Conservation (phyloP, 2,888 invertebrate genomes). For the Synergus laeviventris region DNA sequence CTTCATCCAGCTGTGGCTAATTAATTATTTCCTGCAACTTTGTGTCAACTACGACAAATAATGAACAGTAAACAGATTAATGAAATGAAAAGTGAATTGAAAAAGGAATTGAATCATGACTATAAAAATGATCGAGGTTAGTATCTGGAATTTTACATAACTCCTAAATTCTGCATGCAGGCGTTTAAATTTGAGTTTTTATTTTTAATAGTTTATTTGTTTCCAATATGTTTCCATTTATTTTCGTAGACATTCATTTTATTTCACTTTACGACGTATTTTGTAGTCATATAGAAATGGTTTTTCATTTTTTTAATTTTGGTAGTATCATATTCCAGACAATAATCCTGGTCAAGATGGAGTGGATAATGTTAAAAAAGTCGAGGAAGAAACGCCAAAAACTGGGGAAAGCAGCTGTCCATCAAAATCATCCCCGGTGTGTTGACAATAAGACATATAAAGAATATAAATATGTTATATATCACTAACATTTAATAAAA, state of each 20-base stretch:
- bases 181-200: not conserved
- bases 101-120: not conserved
- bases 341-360: conserved; percentile 14
- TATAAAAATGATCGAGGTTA: not conserved
- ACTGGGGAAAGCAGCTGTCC: not conserved
- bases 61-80: not conserved
- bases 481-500: too few relatives aligned
- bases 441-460: not conserved
- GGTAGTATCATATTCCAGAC: not conserved
- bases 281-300: not conserved
- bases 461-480: too few relatives aligned
- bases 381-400: not conserved
- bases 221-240: not conserved
- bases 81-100: not conserved
- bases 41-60: not conserved
- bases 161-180: not conserved
- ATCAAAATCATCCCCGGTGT: conserved; percentile 12
- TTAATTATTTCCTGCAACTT: not conserved
- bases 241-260: too few relatives aligned
- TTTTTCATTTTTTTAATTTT: not conserved
- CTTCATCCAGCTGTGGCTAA: not conserved
- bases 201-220: not conserved
- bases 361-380: not conserved
- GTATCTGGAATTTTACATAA: not conserved
- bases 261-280: too few relatives aligned